A percentile compares a stretch with the other conserved stretches of the same genome.
These are phyloP conservation scores for Amphipyra tragopoginis DNA, from an alignment of 2,888 invertebrate species.

Conservation along the genomic window DNA sequence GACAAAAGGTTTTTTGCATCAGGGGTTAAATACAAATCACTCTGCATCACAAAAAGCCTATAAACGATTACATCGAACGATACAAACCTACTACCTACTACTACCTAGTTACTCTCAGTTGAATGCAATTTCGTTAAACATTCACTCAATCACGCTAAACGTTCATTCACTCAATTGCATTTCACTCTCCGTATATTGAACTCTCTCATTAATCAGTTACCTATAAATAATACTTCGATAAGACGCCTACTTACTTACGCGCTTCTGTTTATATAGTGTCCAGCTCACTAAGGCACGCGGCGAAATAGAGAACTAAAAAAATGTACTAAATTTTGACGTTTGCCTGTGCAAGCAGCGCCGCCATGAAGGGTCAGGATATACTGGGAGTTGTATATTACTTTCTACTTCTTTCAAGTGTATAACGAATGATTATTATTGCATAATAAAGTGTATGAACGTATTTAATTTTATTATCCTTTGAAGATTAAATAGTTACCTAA, in stretches of 20 bases:
- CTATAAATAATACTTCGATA: slow-evolving; percentile 55
- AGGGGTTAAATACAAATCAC: too few species aligned
- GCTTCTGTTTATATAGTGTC: slow-evolving; percentile 25
- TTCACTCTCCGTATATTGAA: slow-evolving; percentile 53
- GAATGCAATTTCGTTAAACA: slow-evolving; percentile 19
- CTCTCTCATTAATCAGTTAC: slow-evolving; percentile 51
- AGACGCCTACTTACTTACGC: slow-evolving; percentile 27
- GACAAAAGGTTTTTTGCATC: too few species aligned
- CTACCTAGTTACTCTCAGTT: neutral
- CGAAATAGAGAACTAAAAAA: neutral
- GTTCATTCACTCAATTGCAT: slow-evolving; percentile 47
- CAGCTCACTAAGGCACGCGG: neutral
- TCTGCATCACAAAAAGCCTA: too few species aligned
- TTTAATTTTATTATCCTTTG: slow-evolving; percentile 31
- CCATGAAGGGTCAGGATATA: neutral
- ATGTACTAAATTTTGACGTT: neutral
- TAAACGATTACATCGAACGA: too few species aligned
- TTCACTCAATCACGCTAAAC: slow-evolving; percentile 22
- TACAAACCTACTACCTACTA: too few species aligned
- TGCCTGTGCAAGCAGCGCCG: neutral
- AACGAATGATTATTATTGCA: slow-evolving; percentile 37
- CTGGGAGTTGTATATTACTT: slow-evolving; percentile 4
- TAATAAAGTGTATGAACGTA: slow-evolving; percentile 3
- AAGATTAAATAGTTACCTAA: slow-evolving; percentile 26
- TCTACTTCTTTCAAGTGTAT: slow-evolving; percentile 27